Percentiles rank a stretch among this genome's conserved stretches.
Conservation (phyloP, 2,113 vertebrate species). For the Tachuris rubrigastra region DNA sequence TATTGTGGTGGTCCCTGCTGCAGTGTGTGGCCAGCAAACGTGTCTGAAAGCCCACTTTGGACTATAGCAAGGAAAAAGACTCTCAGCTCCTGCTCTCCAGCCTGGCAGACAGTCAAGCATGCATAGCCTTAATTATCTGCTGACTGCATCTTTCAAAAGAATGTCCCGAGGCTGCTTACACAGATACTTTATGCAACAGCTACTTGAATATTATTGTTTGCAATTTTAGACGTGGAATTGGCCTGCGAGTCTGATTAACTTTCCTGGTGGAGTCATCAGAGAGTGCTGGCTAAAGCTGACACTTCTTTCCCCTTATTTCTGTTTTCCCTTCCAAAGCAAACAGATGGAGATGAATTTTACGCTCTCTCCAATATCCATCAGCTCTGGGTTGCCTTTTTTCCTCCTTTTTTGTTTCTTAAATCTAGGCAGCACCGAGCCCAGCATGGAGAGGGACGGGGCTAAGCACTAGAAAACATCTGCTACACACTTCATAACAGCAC, state of each 20-base stretch:
- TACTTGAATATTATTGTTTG: constrained; percentile 36
- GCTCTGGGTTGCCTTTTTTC: neutral
- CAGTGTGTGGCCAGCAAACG: neutral
- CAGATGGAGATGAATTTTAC: neutral
- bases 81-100: neutral
- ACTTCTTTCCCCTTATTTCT: constrained; percentile 7
- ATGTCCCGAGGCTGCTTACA: constrained; percentile 8
- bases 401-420: neutral
- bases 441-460: neutral
- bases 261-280: constrained; percentile 26
- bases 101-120: constrained; percentile 39
- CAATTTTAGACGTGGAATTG: neutral
- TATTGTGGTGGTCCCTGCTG: neutral
- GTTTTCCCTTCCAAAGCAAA: constrained; percentile 41
- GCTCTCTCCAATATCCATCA: constrained; percentile 1
- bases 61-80: neutral
- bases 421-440: neutral
- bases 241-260: constrained; percentile 28
- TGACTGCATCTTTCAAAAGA: constrained; percentile 38
- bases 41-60: neutral
- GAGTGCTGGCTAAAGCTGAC: neutral
- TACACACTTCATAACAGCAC: neutral
- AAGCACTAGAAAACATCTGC: constrained; percentile 22
- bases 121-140: constrained; percentile 38
- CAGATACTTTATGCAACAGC: constrained; percentile 23